Percentiles rank a stretch among this genome's conserved stretches.
These are phyloP conservation scores for Hylyphantes graminicola DNA, from an alignment of 1,140 invertebrate genomes.

Conservation along the genomic window DNA sequence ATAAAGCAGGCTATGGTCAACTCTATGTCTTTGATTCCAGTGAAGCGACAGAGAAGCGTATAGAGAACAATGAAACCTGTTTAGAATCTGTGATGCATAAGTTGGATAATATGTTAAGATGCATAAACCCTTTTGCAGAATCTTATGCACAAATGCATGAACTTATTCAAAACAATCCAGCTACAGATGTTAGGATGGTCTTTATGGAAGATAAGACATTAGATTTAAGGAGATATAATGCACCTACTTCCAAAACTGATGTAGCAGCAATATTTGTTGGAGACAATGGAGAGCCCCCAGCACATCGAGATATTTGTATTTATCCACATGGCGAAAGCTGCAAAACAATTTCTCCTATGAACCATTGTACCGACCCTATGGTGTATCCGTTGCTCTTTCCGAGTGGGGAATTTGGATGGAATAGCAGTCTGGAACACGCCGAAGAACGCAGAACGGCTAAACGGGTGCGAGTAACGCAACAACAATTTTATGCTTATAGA, in stretches of 20 bases:
- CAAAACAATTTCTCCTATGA: too few species aligned
- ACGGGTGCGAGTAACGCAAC: too few species aligned
- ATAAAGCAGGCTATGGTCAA: not conserved
- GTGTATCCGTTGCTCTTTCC: conserved; percentile 1
- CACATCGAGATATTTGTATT: conserved; percentile 13
- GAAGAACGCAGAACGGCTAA: too few species aligned
- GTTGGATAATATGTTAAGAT: not conserved
- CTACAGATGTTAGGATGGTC: not conserved
- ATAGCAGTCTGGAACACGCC: too few species aligned
- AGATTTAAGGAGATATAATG: conserved; percentile 3
- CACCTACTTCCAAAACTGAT: not conserved
- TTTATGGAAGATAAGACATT: too few species aligned
- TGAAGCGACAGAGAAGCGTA: not conserved
- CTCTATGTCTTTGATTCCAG: conserved; percentile 6
- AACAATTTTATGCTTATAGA: too few species aligned
- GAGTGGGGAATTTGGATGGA: too few species aligned
- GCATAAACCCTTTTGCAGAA: not conserved
- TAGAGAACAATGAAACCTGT: not conserved
- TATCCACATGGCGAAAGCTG: not conserved
- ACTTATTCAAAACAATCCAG: too few species aligned
- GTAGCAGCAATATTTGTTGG: not conserved
- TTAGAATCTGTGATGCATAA: not conserved
- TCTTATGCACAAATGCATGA: conserved; percentile 1
- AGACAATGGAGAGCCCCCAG: too few species aligned
- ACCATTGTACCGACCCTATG: too few species aligned